Percentiles rank a stretch among this genome's conserved stretches.
Evolutionary conservation across 2,888 invertebrate species (phyloP).

Genomic region (Eupsilia transversa): DNA sequence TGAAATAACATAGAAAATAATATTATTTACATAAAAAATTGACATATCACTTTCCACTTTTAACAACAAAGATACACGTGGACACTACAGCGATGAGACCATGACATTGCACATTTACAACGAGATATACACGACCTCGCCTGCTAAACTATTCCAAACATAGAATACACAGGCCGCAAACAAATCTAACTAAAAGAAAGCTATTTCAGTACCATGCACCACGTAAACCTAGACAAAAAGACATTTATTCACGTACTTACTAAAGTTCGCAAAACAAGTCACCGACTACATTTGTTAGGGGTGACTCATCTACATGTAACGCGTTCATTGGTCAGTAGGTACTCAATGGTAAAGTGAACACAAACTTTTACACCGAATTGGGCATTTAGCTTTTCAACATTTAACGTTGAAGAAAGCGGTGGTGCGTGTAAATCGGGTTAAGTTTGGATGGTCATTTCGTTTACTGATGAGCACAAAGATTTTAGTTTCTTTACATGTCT

Average conservation of each 20-base stretch:
- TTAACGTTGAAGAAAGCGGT: constrained; percentile 43
- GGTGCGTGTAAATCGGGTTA: constrained; percentile 33
- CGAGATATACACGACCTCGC: constrained; percentile 27
- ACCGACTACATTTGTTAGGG: constrained; percentile 50
- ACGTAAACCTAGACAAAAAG: constrained; percentile 64
- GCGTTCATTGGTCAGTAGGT: constrained; percentile 64
- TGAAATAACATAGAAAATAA: constrained; percentile 4
- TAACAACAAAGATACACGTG: constrained; percentile 6
- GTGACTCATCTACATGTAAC: constrained; percentile 55
- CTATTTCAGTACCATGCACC: constrained; percentile 68
- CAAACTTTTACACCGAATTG: constrained; percentile 60
- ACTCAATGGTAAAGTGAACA: constrained; percentile 47
- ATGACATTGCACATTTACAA: constrained; percentile 43
- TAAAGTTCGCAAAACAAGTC: constrained; percentile 54
- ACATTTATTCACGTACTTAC: constrained; percentile 54
- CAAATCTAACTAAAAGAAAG: constrained; percentile 61
- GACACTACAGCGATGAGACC: not conserved
- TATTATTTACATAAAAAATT: constrained; percentile 3
- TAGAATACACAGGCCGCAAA: constrained; percentile 50
- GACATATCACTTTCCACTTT: constrained; percentile 1
- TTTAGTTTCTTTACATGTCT: constrained; percentile 2
- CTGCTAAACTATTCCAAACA: constrained; percentile 41
- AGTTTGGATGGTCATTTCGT: constrained; percentile 14
- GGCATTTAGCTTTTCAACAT: constrained; percentile 48
- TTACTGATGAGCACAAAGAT: constrained; percentile 18